Evolutionary conservation across 2,888 invertebrate species (phyloP), one percentile per base, ranked within the genome.

Genomic region (Acanthosepion pharaonis): DNA sequence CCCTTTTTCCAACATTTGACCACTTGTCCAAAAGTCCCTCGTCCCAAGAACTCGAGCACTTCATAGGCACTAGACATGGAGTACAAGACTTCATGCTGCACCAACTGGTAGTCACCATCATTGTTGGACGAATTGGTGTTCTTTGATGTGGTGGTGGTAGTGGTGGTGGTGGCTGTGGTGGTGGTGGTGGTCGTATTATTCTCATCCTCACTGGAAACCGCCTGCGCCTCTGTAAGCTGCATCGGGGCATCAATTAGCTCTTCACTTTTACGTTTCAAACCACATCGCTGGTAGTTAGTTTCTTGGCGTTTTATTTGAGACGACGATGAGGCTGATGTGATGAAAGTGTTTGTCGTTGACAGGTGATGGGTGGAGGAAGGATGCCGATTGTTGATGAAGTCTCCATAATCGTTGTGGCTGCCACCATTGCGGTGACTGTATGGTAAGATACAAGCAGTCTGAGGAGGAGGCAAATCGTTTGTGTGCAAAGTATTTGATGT

Each of bases 1-100:
- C 99, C 99, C 97, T 99, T 99, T 98, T 99, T 99, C 99, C 99
- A 99, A 98, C 99, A 99, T 98, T 99, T 99, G 97, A 99, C 99
- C 97, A 99, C 99, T 98, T 98, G 98, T 96, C 99, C 99, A 98
- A 99, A 99, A 96, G 99, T 99, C 97, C 99, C 99, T 96, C 99
- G 98, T 96, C 99, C 99, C 97, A 99, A 98, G 98, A 99, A 99
- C 98, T 99, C 99, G 97, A 99, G 98, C 97, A 99, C 99, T 98
- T 99, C 98, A 98, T 98, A 99, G 98, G 99, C 98, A 96, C 97
- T 97, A 97, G 99, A 99, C 98, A 99, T 98, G 96, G 99, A 99
- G 98, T 99, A 99, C 97, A 99, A 98, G 96, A 99, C 98, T 98
- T 99, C 99, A 98, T 99, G 99, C 98, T 99, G 99, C 96, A 99